Evolutionary conservation across 2,888 invertebrate species (phyloP), one percentile per base, ranked within the genome.

Genomic region (Drosophila hamatofila): DNA sequence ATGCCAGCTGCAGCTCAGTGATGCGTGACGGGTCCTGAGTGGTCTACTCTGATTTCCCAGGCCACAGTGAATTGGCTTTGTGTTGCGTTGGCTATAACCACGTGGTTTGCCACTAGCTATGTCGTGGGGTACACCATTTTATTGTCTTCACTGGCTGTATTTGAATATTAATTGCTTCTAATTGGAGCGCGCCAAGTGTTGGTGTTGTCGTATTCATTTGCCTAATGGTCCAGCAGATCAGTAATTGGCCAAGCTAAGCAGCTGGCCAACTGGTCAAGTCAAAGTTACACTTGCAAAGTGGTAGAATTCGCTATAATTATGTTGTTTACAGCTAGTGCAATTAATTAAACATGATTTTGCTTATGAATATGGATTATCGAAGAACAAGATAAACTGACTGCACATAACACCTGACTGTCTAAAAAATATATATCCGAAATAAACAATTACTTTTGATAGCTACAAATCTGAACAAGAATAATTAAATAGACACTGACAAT

Each of bases 261-360:
- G 57, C 60, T 75, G 61, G 42, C 52, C 55, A 74, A 66, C 76
- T 54, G 54, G 54, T 54, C 54, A 8, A 27, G 5, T 39, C n/a
- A n/a, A 63, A 25, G 14, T n/a, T 6, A 11, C 60, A 37, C 35
- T 16, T 56, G 49, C 73, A 27, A 65, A 62, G 66, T 60, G 42
- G 65, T 64, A 71, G 77, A 70, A 77, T 65, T 75, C 46, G 62
- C 60, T 48, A 69, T 88, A 87, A 87, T 87, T 87, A 90, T 87
- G 87, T 83, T 87, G 90, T 87, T 89, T 69, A 86, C 79, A 76
- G 74, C 77, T 64, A 75, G 54, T 52, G 80, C 75, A 81, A 86
- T 89, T 86, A 85, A 87, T 89, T 85, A 74, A 80, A 83, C 86
- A 87, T 88, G 83, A 83, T 80, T 80, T 86, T 77, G 66, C 76